Evolutionary conservation across 2,797 vertebrate genomes (phyloP), one percentile per base, ranked within the genome.

Genomic region (Setipinna tenuifilis): DNA sequence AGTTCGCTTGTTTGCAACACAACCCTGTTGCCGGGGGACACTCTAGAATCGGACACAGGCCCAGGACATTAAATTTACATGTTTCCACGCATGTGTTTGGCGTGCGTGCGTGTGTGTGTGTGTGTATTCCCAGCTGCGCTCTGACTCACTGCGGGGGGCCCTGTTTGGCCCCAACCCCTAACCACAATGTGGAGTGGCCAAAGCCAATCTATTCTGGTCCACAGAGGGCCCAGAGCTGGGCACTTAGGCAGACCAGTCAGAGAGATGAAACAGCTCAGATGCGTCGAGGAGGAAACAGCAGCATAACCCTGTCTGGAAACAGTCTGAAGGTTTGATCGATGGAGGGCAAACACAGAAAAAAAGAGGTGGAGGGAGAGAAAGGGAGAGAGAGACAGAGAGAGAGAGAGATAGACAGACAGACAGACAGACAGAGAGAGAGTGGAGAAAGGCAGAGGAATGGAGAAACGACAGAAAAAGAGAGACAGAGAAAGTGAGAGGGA

Each of bases 161-260:
- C 50, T 14, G 7, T 54, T 54, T 54, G 50, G 50, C 50, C 50
- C 50, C 2, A 54, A 10, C 50, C 50, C 50, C 50, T 14, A 7
- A 54, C 50, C 7, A 9, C 50, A 54, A 54, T 54, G 50, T 54
- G 50, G 9, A 54, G 71, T 44, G 19, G 71, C 71, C 71, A 78
- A 44, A 78, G 16, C 19, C 71, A 78, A 44, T 78, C 71, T 78
- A 78, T 78, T 78, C 71, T 78, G 4, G 71, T 78, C 68, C 68
- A 1, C 28, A 17, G 68, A 28, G 28, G 31, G 14, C 6, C 17
- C 4, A 21, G 35, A 78, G 71, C 9, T 31, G 17, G 21, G 71
- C 35, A 21, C 71, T 78, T 78, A 41, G 71, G 9, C 35, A 44
- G 41, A 10, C 31, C 17, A 41, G 71, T 41, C 71, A 21, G 17